Evolutionary conservation across 2,113 vertebrate genomes (phyloP).

Genomic region (Columba janthina): DNA sequence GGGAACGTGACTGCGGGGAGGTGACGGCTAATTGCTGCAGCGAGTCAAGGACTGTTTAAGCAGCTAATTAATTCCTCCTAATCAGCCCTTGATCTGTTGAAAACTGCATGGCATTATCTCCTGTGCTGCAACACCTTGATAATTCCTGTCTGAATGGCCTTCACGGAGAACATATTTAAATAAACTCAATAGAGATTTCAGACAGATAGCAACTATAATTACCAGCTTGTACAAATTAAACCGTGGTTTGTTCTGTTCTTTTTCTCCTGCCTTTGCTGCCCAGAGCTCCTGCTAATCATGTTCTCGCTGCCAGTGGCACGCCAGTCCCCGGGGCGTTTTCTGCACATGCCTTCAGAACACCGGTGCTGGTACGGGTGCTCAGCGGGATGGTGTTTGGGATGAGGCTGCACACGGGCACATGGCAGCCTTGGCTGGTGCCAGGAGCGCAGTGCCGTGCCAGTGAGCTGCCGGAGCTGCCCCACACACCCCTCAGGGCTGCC

Average conservation of each 20-base stretch:
- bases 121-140: constrained; percentile 61
- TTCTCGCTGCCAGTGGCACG: constrained; percentile 40
- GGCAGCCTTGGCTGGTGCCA: background rate
- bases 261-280: constrained; percentile 24
- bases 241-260: constrained; percentile 58
- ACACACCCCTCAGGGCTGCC: background rate
- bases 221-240: constrained; percentile 71
- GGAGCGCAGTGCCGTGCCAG: background rate
- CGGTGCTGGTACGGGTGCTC: background rate
- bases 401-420: background rate
- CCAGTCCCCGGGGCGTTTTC: background rate
- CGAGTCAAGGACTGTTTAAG: constrained; percentile 64
- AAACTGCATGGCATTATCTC: constrained; percentile 67
- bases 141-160: constrained; percentile 62
- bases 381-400: fast-evolving
- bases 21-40: constrained; percentile 56
- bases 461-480: background rate
- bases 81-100: constrained; percentile 61
- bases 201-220: constrained; percentile 73
- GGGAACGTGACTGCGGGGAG: constrained; percentile 16
- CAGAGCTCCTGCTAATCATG: constrained; percentile 57
- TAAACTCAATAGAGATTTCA: constrained; percentile 71
- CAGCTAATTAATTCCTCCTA: constrained; percentile 73
- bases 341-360: constrained; percentile 4
- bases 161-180: constrained; percentile 68